Percentiles rank a stretch among this genome's conserved stretches.
Evolutionary conservation across 2,888 invertebrate species (phyloP).

Genomic region (Dasypogon diadema): DNA sequence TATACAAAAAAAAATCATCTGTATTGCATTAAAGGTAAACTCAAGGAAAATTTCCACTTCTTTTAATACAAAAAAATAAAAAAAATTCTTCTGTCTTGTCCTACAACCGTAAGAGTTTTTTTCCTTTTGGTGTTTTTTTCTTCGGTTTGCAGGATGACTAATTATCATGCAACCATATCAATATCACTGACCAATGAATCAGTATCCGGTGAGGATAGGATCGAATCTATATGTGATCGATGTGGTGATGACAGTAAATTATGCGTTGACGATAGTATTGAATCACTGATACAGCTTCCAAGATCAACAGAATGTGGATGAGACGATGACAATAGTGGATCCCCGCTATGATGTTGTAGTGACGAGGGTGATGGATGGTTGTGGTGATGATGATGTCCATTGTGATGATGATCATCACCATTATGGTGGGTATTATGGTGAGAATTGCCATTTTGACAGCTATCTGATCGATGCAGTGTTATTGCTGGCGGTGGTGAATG

Average conservation of each 20-base stretch:
- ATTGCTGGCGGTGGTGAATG: constrained; percentile 67
- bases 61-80: background rate
- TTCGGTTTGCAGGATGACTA: background rate
- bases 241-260: constrained; percentile 60
- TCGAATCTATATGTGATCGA: constrained; percentile 66
- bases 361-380: constrained; percentile 52
- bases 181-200: constrained; percentile 70
- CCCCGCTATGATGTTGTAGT: constrained; percentile 60
- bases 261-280: constrained; percentile 68
- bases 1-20: background rate
- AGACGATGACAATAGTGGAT: constrained; percentile 65
- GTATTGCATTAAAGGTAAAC: background rate
- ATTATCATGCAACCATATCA: constrained; percentile 71
- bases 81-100: background rate
- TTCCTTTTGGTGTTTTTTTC: too few relatives aligned
- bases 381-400: constrained; percentile 52
- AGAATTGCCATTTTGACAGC: constrained; percentile 19
- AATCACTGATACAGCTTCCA: constrained; percentile 67
- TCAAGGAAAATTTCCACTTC: background rate
- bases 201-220: constrained; percentile 70
- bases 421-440: constrained; percentile 45
- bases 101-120: background rate
- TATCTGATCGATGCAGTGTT: constrained; percentile 52
- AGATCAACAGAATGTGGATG: constrained; percentile 64
- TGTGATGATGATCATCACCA: constrained; percentile 54